phyloP scores from a whole-genome alignment of 2,797 vertebrate species.

The Alcedo atthis region DNA sequence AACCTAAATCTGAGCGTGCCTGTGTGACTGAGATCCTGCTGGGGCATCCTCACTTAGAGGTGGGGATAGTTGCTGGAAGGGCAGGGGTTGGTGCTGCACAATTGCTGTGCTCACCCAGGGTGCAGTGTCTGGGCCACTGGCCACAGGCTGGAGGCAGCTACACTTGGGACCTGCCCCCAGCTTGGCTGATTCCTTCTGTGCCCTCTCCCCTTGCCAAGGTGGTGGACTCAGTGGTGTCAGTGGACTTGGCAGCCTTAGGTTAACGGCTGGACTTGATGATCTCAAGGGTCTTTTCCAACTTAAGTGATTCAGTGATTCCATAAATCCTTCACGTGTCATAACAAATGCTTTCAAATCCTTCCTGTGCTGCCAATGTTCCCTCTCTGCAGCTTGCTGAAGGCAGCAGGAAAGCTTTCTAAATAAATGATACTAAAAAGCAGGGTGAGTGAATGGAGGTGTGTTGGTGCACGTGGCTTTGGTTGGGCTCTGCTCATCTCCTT shows the following conservation, averaged over 20 bases:
- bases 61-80: no score
- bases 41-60: neutral
- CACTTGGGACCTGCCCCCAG: neutral
- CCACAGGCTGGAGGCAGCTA: rapidly evolving
- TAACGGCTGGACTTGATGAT: neutral
- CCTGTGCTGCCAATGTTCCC: neutral
- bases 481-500: neutral
- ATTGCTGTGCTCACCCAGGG: no score
- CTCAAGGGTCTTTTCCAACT: neutral
- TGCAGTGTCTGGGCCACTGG: rapidly evolving
- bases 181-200: neutral
- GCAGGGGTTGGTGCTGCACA: neutral
- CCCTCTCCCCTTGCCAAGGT: neutral
- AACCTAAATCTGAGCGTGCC: neutral
- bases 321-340: rapidly evolving
- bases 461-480: neutral
- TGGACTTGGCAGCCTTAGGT: neutral
- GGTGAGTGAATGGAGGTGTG: rapidly evolving
- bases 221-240: neutral
- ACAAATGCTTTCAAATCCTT: rapidly evolving
- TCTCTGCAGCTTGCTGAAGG: neutral
- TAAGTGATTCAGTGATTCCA: neutral
- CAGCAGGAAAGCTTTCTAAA: neutral
- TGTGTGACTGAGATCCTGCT: neutral
- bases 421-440: neutral